A percentile compares a stretch with the other conserved stretches of the same genome.
phyloP scores from a whole-genome alignment of 2,113 vertebrate species.

The Notothenia rossii region DNA sequence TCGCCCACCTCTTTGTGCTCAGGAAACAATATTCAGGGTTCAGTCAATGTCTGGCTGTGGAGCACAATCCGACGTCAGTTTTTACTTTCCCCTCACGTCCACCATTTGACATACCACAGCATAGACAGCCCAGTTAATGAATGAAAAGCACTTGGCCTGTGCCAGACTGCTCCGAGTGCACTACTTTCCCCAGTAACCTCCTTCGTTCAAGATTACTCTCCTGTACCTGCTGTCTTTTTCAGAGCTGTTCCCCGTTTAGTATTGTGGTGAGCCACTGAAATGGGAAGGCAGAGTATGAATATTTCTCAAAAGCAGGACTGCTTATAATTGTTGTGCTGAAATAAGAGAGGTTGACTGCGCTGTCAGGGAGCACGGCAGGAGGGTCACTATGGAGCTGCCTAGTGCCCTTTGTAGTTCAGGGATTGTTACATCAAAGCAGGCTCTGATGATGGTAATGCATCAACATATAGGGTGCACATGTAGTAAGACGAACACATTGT shows the following conservation, averaged over 20 bases:
- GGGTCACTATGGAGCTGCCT: slow-evolving; percentile 49
- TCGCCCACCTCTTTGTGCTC: slow-evolving; percentile 31
- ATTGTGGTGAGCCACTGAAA: slow-evolving; percentile 22
- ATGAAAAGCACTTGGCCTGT: slow-evolving; percentile 75
- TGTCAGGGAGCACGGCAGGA: slow-evolving; percentile 39
- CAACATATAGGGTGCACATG: slow-evolving; percentile 19
- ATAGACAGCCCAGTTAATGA: slow-evolving; percentile 76
- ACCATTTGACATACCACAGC: slow-evolving; percentile 70
- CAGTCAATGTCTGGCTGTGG: slow-evolving; percentile 48
- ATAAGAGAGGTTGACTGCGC: slow-evolving; percentile 57
- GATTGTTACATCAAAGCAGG: slow-evolving; percentile 61
- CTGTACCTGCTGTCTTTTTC: slow-evolving; percentile 45
- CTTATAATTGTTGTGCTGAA: slow-evolving; percentile 55
- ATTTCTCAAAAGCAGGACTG: slow-evolving; percentile 37
- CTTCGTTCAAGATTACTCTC: slow-evolving; percentile 59
- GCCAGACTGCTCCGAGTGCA: slow-evolving; percentile 62
- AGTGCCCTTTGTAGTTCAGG: slow-evolving; percentile 43
- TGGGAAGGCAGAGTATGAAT: slow-evolving; percentile 7
- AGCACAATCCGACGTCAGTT: slow-evolving; percentile 62
- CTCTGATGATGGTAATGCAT: slow-evolving; percentile 31
- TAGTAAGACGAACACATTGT: background rate
- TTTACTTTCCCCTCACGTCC: slow-evolving; percentile 77
- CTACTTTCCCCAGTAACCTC: slow-evolving; percentile 61
- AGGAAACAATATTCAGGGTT: slow-evolving; percentile 63
- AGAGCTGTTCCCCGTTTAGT: slow-evolving; percentile 57